Percentiles rank a stretch among this genome's conserved stretches.
Conservation (phyloP, 2,113 vertebrate genomes). For the Nasalis larvatus region DNA sequence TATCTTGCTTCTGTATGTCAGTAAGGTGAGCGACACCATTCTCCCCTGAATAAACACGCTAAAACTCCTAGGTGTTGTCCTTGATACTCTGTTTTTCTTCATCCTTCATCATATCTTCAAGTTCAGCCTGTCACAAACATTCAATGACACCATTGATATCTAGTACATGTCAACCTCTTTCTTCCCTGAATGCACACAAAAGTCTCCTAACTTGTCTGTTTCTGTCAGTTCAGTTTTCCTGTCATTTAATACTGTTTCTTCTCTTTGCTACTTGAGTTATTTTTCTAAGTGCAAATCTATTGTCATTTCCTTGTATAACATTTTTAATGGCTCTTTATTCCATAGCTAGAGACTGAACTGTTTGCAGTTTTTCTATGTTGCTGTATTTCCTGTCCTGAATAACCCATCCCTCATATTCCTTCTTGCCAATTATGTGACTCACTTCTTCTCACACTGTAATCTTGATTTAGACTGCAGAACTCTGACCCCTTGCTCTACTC, state of each 20-base stretch:
- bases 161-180: background rate
- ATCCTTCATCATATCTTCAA: background rate
- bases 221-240: background rate
- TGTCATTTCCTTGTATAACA: conserved; percentile 32
- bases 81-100: background rate
- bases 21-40: background rate
- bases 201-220: background rate
- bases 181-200: background rate
- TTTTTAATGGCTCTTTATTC: background rate
- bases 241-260: background rate
- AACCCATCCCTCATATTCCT: background rate
- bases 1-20: background rate
- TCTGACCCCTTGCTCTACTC: background rate
- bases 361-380: background rate
- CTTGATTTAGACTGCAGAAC: background rate
- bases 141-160: background rate
- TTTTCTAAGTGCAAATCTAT: background rate
- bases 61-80: background rate
- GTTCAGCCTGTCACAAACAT: background rate
- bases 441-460: background rate
- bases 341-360: background rate
- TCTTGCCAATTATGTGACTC: background rate
- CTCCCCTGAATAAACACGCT: background rate
- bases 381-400: background rate
- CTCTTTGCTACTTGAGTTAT: background rate